Base-by-base conservation (phyloP, 2,113 vertebrate species). In the Chloropsis hardwickii region DNA sequence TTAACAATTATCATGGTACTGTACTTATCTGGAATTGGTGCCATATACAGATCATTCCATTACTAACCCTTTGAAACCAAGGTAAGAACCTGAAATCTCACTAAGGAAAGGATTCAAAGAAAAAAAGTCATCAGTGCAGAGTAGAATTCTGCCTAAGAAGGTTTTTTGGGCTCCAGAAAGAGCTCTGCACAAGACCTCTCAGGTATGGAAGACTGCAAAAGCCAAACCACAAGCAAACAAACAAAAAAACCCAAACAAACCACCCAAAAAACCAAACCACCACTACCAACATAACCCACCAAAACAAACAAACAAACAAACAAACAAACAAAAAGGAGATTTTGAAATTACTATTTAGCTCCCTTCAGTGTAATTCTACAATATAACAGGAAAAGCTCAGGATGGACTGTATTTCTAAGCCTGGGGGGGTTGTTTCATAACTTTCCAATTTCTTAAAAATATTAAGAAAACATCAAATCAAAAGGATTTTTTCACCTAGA, bases 111-210 rank as follows among this genome's bases (percentile, higher is more conserved):
- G 2, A 39, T 31, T 22, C 23, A 74, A 58, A 87, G 20, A 22
- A 25, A 44, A 40, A 14, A 69, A 65, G 7, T 15, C 28, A 53
- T 44, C 40, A 84, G 6, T 24, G 29, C n/a, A 16, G 20, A n/a
- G 35, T 23, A 51, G 28, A 90, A 50, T 64, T 81, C 28, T 88
- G 20, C 17, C 14, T 35, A 44, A 56, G 9, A 28, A 72, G 10
- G 28, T 45, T 15, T n/a, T 67, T 39, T 14, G 6, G 11, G 6
- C 19, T 83, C 33, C 44, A 56, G 33, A 90, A 79, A 61, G 17
- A 50, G 5, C 2, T 39, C 39, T 54, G 58, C 11, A 21, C 0
- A 1, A 62, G 23, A 14, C 35, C n/a, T 79, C 10, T 28, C 8
- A 50, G 10, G 2, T 71, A 4, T 17, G 4, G 15, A 31, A 53